These are phyloP conservation scores for Eidolon helvum DNA, from an alignment of 2,113 vertebrate species.

Conservation along the genomic window DNA sequence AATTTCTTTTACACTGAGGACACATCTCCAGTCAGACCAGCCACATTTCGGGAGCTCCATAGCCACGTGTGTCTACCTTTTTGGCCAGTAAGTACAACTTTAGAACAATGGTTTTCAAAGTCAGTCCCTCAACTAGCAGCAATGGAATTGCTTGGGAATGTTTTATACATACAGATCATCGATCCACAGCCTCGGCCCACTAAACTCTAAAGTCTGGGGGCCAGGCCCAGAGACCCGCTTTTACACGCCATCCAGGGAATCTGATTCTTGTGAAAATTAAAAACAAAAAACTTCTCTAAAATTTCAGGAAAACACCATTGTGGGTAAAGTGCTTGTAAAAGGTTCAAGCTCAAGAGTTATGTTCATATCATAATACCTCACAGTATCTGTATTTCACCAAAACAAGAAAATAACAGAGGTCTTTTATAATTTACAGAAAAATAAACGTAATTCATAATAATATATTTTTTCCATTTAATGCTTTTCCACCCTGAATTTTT, in stretches of 20 bases:
- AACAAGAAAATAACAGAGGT: not conserved
- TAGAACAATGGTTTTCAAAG: not conserved
- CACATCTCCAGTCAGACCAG: not conserved
- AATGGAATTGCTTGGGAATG: not conserved
- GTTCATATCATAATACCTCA: not conserved
- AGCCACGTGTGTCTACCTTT: not conserved
- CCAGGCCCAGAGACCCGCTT: not conserved
- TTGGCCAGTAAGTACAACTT: not conserved
- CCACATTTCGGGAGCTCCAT: not conserved
- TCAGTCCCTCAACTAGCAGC: not conserved
- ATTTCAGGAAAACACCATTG: not conserved
- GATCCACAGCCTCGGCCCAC: fast-evolving
- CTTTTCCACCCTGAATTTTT: not conserved
- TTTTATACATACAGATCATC: not conserved
- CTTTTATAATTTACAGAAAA: not conserved
- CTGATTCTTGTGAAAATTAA: slow-evolving; percentile 1
- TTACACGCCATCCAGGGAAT: not conserved
- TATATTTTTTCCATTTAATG: not conserved
- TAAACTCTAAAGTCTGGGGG: not conserved
- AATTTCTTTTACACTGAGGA: not conserved
- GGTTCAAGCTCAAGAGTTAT: not conserved
- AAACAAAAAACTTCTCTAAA: not conserved
- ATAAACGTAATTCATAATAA: not conserved
- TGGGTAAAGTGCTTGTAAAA: not conserved
- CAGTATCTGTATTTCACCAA: not conserved